phyloP scores from a whole-genome alignment of 2,888 invertebrate genomes.

The Vanessa cardui region DNA sequence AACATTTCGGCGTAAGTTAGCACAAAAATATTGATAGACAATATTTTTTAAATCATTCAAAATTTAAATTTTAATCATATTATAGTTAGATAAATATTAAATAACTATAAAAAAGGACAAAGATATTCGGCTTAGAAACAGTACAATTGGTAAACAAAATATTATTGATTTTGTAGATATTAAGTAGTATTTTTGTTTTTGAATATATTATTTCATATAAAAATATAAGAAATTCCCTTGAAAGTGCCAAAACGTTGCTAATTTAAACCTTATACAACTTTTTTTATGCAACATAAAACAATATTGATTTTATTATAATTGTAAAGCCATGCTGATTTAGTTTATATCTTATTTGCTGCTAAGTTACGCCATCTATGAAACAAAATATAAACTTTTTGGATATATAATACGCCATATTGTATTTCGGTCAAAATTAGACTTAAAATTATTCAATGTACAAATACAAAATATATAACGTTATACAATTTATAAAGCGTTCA shows the following conservation, averaged over 20 bases:
- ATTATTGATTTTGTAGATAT: too few species aligned
- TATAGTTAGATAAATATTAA: slow-evolving; percentile 21
- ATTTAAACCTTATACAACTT: too few species aligned
- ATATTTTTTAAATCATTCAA: slow-evolving; percentile 32
- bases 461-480: too few species aligned
- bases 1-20: slow-evolving; percentile 22
- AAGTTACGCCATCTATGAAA: slow-evolving; percentile 19
- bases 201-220: too few species aligned
- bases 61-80: slow-evolving; percentile 18
- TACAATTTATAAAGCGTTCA: background rate
- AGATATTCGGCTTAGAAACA: background rate
- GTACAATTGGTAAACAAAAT: too few species aligned
- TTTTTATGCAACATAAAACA: too few species aligned
- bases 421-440: slow-evolving; percentile 1
- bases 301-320: too few species aligned
- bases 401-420: background rate
- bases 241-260: too few species aligned
- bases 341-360: slow-evolving; percentile 8
- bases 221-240: too few species aligned
- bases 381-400: background rate
- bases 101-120: slow-evolving; percentile 10
- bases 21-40: slow-evolving; percentile 27
- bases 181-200: too few species aligned
- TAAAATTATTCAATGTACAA: too few species aligned
- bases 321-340: too few species aligned